Evolutionary conservation across 2,113 vertebrate species (phyloP).

Genomic region (Rhizomys pruinosus): DNA sequence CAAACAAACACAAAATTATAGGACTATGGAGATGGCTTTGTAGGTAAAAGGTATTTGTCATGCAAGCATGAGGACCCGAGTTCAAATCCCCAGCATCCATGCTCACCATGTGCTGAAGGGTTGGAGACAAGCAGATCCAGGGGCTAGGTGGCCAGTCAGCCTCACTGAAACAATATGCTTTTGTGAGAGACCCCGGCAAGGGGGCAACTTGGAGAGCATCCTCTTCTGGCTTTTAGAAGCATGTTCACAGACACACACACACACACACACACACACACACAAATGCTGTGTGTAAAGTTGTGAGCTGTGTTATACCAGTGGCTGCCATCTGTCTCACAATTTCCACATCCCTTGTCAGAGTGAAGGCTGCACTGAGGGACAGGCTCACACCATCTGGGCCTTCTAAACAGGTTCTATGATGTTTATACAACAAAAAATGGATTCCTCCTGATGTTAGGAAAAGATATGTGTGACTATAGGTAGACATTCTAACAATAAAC

Average conservation of each 20-base stretch:
- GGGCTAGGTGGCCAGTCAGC: background rate
- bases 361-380: background rate
- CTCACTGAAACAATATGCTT: no score
- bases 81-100: background rate
- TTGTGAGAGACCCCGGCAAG: background rate
- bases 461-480: background rate
- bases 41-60: no score
- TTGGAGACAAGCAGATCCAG: background rate
- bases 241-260: background rate
- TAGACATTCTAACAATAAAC: background rate
- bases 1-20: background rate
- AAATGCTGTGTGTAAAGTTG: background rate
- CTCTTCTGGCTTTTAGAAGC: background rate
- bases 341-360: background rate
- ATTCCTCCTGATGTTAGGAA: background rate
- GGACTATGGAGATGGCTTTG: background rate
- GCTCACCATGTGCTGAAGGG: background rate
- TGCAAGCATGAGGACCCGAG: background rate
- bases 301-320: background rate
- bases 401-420: background rate
- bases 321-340: background rate
- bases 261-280: background rate
- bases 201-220: background rate
- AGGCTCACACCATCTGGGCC: background rate
- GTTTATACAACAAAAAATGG: background rate